Conservation (phyloP, 1,140 invertebrate species). For the Calephelis virginiensis region DNA sequence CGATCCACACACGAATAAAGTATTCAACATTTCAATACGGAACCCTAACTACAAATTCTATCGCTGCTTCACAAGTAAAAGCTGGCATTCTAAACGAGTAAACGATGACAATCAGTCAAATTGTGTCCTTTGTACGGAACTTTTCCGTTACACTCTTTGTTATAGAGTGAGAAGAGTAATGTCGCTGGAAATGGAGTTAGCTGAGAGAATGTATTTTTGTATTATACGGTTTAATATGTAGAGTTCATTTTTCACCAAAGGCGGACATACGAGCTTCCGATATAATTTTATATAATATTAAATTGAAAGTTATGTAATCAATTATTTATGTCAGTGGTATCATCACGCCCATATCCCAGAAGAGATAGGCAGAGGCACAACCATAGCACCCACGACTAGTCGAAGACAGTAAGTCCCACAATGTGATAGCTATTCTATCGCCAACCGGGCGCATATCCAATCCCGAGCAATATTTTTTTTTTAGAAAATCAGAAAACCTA, state of each 20-base stretch:
- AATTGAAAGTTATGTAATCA: too few relatives aligned
- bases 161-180: constrained; percentile 34
- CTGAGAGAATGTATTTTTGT: constrained; percentile 14
- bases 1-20: too few relatives aligned
- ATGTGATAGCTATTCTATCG: too few relatives aligned
- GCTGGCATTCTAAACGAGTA: constrained; percentile 15
- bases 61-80: constrained; percentile 17
- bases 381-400: too few relatives aligned
- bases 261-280: not conserved
- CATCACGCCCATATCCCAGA: too few relatives aligned
- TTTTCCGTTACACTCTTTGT: constrained; percentile 29
- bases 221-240: constrained; percentile 17
- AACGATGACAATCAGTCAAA: constrained; percentile 29
- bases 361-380: too few relatives aligned
- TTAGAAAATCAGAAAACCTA: too few relatives aligned
- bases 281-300: not conserved
- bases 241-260: constrained; percentile 10
- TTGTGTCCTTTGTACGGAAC: constrained; percentile 30
- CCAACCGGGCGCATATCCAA: too few relatives aligned
- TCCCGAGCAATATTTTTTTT: too few relatives aligned
- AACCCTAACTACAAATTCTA: not conserved
- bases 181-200: constrained; percentile 32
- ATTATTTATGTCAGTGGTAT: too few relatives aligned
- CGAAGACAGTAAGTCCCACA: too few relatives aligned
- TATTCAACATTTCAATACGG: not conserved